A percentile compares a stretch with the other conserved stretches of the same genome.
Evolutionary conservation across 2,888 invertebrate genomes (phyloP).

Genomic region (Cephus pulcher): DNA sequence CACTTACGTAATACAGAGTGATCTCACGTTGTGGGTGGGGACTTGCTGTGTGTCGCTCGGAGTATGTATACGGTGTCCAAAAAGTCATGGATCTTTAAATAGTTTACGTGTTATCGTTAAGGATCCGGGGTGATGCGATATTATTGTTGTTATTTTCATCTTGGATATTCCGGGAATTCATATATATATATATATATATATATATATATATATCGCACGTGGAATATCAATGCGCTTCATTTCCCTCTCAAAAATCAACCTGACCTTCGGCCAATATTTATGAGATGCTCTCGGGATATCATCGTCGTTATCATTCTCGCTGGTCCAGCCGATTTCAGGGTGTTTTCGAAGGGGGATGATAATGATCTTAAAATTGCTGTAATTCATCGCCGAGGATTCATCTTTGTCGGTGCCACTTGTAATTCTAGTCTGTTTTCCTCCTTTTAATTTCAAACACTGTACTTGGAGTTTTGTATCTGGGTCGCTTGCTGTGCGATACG

Average conservation of each 20-base stretch:
- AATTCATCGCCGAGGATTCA: not conserved
- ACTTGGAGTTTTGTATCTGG: conserved; percentile 45
- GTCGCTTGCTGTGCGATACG: conserved; percentile 41
- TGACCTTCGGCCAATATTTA: not conserved
- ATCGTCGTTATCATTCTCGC: not conserved
- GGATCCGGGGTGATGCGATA: not conserved
- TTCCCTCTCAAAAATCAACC: not conserved
- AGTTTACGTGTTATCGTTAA: not conserved
- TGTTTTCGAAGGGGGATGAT: not conserved
- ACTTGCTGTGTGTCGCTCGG: conserved; percentile 32
- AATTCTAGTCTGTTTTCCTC: not conserved
- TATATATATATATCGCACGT: not conserved
- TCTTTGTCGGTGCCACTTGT: not conserved
- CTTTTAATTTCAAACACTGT: not conserved
- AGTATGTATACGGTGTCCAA: conserved; percentile 21
- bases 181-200: not conserved
- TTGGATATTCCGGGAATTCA: conserved; percentile 29
- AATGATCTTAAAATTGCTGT: not conserved
- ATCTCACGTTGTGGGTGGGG: conserved; percentile 63
- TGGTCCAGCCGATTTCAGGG: too few relatives aligned
- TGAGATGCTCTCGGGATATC: not conserved
- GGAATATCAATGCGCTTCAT: not conserved
- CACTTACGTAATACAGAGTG: conserved; percentile 62
- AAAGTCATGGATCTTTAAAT: not conserved
- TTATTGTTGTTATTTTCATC: not conserved